A percentile compares a stretch with the other conserved stretches of the same genome.
Evolutionary conservation across 92 coral and sea anemone species (phyloP).

Genomic region (Porites cylindrica): DNA sequence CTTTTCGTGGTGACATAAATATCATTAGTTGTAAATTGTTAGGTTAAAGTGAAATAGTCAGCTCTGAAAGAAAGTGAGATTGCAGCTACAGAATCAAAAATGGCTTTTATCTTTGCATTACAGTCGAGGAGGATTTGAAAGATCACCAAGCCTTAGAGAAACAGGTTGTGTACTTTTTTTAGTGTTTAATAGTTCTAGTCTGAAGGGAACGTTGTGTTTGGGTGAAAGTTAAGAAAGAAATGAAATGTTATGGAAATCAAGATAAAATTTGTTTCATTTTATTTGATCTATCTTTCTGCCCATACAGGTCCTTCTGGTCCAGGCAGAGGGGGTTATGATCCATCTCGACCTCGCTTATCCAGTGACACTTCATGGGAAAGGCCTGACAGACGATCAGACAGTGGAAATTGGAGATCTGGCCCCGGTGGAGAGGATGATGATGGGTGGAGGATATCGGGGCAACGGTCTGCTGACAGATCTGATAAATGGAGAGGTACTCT

Average conservation of each 20-base stretch:
- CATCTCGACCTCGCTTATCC: constrained; percentile 84
- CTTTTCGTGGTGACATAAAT: too few species aligned
- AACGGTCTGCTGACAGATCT: constrained; percentile 78
- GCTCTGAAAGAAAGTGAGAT: neutral
- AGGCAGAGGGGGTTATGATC: constrained; percentile 88
- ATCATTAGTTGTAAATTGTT: too few species aligned
- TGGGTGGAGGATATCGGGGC: constrained; percentile 97
- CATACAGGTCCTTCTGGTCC: constrained; percentile 58
- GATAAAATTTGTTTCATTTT: neutral
- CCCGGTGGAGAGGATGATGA: constrained; percentile 90
- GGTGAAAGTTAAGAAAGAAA: neutral
- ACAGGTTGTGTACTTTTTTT: constrained; percentile 58
- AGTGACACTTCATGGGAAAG: constrained; percentile 93
- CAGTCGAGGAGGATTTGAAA: constrained; percentile 94
- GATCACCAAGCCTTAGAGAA: constrained; percentile 71
- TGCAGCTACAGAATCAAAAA: neutral
- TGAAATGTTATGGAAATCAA: neutral
- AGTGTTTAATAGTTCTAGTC: neutral
- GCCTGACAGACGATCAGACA: constrained; percentile 57
- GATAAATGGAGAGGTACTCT: constrained; percentile 93
- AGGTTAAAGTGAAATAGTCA: neutral
- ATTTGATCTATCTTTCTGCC: neutral
- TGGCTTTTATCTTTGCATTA: neutral
- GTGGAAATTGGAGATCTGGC: constrained; percentile 91
- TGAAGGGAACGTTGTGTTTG: neutral